Base-by-base conservation (phyloP, 2,797 vertebrate species). In the Pantherophis vulpinus region DNA sequence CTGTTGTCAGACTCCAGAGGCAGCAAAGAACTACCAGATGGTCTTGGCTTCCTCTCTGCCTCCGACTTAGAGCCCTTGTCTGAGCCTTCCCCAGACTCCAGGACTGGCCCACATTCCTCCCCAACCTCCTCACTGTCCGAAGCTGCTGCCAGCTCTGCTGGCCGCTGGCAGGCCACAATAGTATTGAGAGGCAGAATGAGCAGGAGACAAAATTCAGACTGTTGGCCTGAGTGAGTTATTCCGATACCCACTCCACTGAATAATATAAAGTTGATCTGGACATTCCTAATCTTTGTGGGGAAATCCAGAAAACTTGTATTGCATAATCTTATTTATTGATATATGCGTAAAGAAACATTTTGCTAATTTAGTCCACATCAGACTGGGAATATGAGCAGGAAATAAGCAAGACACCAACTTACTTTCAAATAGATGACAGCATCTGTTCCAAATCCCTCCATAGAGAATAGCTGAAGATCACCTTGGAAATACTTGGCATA, bases 401-500 rank as follows among this genome's bases (percentile, higher is more conserved):
- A 79, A 42, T 83, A 27, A 60, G 29, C 3, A 51, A 8, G 16
- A 23, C 12, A 0, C 12, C 1, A 0, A 8, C 96, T 93, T 96
- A 99, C 99, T 98, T 99, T 99, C 90, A 99, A 96, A 97, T 99
- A 98, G 98, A 99, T 98, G 97, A 99, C 98, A 0, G 99, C 99
- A 0, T 99, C 99, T 0, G 99, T 99, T 95, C 99, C 99, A 0
- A 98, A 98, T 91, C 99, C 99, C 95, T 99, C 99, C 99, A 99
- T 99, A 87, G 99, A 99, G 96, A 98, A 99, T 83, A 99, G 98
- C 98, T 99, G 99, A 96, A 99, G 97, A 96, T 99, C 99, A 2
- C 99, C 99, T 97, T 99, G 99, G 98, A 99, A 99, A 96, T 99
- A 99, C 97, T 98, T 98, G 96, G 99, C 99, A 1, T 99, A 99